phyloP scores from a whole-genome alignment of 1,140 invertebrate species.

The Ectropis grisescens region DNA sequence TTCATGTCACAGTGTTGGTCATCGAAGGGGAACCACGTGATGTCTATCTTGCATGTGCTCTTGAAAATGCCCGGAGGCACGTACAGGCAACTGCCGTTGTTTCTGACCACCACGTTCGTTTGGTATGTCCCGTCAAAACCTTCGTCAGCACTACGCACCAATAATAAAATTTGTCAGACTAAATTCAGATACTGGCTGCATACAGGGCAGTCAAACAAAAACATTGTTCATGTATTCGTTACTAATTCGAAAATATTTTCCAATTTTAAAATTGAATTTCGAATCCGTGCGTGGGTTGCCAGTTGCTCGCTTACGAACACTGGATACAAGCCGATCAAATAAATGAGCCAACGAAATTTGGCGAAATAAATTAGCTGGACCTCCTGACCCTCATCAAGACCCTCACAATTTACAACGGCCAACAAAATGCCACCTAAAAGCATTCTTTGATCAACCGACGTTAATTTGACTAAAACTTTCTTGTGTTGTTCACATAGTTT shows the following conservation, averaged over 20 bases:
- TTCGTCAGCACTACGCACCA: slow-evolving; percentile 90
- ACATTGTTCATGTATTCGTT: too few relatives aligned
- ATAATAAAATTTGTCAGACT: slow-evolving; percentile 4
- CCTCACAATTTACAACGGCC: slow-evolving; percentile 8
- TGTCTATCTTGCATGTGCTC: slow-evolving; percentile 99
- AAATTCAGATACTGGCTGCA: slow-evolving; percentile 14
- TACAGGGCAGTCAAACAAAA: slow-evolving; percentile 3
- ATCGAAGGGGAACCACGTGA: slow-evolving; percentile 99
- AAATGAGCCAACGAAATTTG: slow-evolving; percentile 17
- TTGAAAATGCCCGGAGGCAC: slow-evolving; percentile 98
- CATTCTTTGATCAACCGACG: slow-evolving; percentile 4
- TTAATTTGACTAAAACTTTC: slow-evolving; percentile 6
- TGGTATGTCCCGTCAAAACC: slow-evolving; percentile 97
- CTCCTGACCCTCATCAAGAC: slow-evolving; percentile 18
- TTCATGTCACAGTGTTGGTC: slow-evolving; percentile 97
- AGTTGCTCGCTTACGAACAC: not conserved
- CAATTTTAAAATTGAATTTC: not conserved
- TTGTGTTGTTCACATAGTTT: not conserved
- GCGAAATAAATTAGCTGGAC: slow-evolving; percentile 18
- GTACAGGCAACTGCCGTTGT: slow-evolving; percentile 96
- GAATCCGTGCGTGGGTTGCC: too few relatives aligned
- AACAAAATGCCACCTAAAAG: slow-evolving; percentile 3
- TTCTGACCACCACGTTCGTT: slow-evolving; percentile 96
- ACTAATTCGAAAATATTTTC: not conserved
- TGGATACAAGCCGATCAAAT: slow-evolving; percentile 4